Conservation (phyloP, 2,113 vertebrate genomes). For the Naja naja region DNA sequence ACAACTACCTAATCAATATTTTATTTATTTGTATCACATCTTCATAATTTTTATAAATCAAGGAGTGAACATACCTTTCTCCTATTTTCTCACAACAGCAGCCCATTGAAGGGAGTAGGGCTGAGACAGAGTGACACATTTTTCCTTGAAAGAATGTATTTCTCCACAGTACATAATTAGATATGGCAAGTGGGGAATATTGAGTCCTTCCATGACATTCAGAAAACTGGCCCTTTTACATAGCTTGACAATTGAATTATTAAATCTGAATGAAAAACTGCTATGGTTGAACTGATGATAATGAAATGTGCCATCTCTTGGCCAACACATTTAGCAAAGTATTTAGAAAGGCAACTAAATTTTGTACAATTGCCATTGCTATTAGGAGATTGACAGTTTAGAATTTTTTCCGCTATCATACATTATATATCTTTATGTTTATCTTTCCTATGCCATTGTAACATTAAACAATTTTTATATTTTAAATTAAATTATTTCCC, state of each 20-base stretch:
- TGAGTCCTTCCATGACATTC: not conserved
- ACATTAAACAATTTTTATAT: not conserved
- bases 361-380: not conserved
- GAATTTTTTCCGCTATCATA: not conserved
- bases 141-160: not conserved
- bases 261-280: not conserved
- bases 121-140: not conserved
- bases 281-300: not conserved
- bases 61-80: too few relatives aligned
- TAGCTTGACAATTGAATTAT: not conserved
- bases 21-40: not conserved
- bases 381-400: not conserved
- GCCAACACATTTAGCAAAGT: not conserved
- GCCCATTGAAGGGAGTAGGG: too few relatives aligned
- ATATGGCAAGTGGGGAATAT: not conserved
- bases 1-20: not conserved
- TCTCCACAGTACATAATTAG: not conserved
- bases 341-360: not conserved
- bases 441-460: not conserved
- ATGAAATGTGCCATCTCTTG: not conserved
- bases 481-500: not conserved
- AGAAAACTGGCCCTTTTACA: not conserved
- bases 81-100: too few relatives aligned
- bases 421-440: not conserved
- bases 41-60: too few relatives aligned